These are phyloP conservation scores for Calvadosia cruxmelitensis DNA, from an alignment of 30 jellyfish, hydroid and myxozoan genomes.

Conservation along the genomic window DNA sequence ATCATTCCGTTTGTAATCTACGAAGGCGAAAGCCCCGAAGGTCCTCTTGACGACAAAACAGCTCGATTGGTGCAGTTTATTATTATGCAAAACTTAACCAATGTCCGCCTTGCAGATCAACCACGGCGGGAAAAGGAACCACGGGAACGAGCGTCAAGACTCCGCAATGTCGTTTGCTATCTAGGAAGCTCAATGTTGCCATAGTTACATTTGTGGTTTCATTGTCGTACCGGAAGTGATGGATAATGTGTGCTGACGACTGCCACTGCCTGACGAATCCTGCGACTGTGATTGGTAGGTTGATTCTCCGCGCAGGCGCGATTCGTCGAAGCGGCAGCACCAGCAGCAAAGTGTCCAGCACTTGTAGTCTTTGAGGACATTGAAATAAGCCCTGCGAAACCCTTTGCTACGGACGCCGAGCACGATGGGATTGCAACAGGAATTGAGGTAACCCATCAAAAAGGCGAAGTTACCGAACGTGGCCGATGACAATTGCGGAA, in stretches of 20 bases:
- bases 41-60: no score
- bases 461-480: constrained; percentile 44
- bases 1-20: no score
- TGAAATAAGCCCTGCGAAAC: constrained; percentile 27
- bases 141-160: no score
- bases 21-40: no score
- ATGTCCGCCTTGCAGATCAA: no score
- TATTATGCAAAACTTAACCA: no score
- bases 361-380: constrained; percentile 7
- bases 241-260: background rate
- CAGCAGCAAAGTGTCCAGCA: constrained; percentile 12
- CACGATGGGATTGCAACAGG: constrained; percentile 60
- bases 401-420: constrained; percentile 54
- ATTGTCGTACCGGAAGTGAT: background rate
- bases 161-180: no score
- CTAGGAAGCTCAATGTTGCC: no score
- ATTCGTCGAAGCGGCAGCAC: background rate
- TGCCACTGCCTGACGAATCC: background rate
- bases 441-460: constrained; percentile 48
- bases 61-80: no score
- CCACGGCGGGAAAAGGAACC: no score
- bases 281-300: constrained; percentile 1
- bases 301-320: background rate
- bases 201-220: no score
- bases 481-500: constrained; percentile 39